Evolutionary conservation across 2,113 vertebrate genomes (phyloP).

Genomic region (Mesitornis unicolor): DNA sequence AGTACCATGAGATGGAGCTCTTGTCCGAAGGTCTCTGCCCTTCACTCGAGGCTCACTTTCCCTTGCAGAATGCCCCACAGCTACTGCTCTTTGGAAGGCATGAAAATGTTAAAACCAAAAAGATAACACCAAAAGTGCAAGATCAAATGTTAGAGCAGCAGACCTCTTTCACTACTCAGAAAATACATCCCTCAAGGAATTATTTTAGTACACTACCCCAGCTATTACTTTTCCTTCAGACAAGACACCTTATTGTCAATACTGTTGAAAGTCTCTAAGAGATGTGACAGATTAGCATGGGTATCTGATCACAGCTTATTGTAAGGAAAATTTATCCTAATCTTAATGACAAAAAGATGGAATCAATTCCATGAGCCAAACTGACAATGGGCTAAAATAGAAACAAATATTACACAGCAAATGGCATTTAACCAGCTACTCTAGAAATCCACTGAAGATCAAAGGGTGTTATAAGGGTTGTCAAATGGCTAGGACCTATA

Average conservation of each 20-base stretch:
- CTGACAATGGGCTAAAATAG: background rate
- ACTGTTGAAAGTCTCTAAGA: background rate
- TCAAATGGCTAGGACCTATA: background rate
- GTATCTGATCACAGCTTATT: background rate
- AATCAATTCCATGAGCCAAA: background rate
- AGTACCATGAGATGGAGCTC: background rate
- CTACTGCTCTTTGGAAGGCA: background rate
- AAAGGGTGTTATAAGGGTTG: background rate
- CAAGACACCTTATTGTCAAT: background rate
- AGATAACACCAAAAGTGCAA: background rate
- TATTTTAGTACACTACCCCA: background rate
- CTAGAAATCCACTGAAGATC: background rate
- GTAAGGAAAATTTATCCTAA: background rate
- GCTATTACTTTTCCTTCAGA: background rate
- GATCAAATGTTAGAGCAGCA: background rate
- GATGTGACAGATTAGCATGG: background rate
- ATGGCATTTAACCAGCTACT: background rate
- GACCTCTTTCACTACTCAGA: background rate
- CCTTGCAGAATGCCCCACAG: background rate
- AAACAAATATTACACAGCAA: background rate
- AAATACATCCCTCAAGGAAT: background rate
- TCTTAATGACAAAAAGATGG: background rate
- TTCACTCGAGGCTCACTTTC: rapidly evolving
- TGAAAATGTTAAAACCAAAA: background rate
- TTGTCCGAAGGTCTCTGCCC: background rate